Base-by-base conservation (phyloP, 30 jellyfish, hydroid and myxozoan genomes). In the Mastigias papua region DNA sequence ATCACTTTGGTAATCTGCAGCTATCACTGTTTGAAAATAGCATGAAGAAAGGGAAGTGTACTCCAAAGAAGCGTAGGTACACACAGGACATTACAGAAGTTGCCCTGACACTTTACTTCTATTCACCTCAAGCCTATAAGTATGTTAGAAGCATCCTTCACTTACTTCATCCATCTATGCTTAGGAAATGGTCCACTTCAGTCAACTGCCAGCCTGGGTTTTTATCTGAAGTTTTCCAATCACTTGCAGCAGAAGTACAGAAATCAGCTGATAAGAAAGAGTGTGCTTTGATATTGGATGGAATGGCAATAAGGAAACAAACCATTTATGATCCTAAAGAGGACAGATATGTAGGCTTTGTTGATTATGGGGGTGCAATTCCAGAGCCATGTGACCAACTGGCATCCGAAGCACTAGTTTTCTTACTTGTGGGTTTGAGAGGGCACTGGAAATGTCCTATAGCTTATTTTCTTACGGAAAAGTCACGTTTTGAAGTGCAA, bases 131-230 rank as follows among this genome's bases (percentile, higher is more conserved):
- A 22, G 91, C 91, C 37, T 81, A 81, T 37, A 81, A 81, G 75
- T 65, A 9, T 83, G 88, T 83, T 46, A 83, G 93, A 42, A 88
- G 88, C 35, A 9, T 69, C 49, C 87, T 69, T 1, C 15, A 61
- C 37, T 33, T 83, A 27, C 93, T 88, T 9, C 88, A 83, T 57
- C 93, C 93, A 42, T 68, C 93, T 6, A 83, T 83, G 93, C 48
- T 83, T 8, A 69, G 88, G 66, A 83, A 83, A 51, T 83, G 93
- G 93, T 83, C 93, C 13, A 8, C 93, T 29, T 83, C 93, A 4
- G 69, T 83, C 29, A 42, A 83, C 30, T 83, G 93, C 54, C 79
- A 83, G 25, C 88, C 87, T 23, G 93, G 93, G 3, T 81, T 83
- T 69, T 16, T 83, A 23, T 31, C 69, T 42, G 88, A 83, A 34